Percentiles rank a stretch among this genome's conserved stretches.
Conservation (phyloP, 2,113 vertebrate species). For the Harpagus bidentatus region DNA sequence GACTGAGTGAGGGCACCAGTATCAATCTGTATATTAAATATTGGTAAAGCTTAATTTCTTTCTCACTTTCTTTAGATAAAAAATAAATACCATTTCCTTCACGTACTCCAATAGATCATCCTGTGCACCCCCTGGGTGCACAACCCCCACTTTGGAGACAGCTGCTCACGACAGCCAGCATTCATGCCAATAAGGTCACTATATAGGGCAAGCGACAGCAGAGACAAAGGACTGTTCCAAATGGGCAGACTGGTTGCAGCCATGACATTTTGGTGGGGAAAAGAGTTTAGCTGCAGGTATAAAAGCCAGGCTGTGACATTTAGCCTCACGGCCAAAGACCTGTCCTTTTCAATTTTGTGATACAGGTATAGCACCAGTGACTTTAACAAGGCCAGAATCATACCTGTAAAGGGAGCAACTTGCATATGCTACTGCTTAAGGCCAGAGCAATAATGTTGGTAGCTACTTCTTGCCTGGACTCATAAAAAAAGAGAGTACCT, state of each 20-base stretch:
- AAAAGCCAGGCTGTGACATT: background rate
- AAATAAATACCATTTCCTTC: background rate
- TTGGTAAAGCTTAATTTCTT: background rate
- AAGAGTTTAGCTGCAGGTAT: background rate
- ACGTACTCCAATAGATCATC: background rate
- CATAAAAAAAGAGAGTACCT: slow-evolving; percentile 67
- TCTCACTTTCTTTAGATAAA: background rate
- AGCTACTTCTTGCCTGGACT: background rate
- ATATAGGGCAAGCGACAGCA: background rate
- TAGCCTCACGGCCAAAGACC: background rate
- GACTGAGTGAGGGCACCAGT: background rate
- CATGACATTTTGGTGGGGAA: background rate
- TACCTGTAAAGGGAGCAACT: background rate
- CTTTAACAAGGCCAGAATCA: background rate
- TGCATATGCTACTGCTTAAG: background rate
- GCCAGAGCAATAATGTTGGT: background rate
- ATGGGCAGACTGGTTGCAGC: background rate
- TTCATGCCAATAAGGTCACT: background rate
- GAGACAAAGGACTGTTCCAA: background rate
- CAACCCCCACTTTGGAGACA: background rate
- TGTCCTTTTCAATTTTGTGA: background rate
- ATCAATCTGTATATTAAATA: background rate
- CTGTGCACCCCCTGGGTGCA: background rate
- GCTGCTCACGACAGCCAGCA: background rate
- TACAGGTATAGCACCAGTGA: background rate